Evolutionary conservation across 2,113 vertebrate species (phyloP), one percentile per base, ranked within the genome.

Genomic region (Ardeotis arabs): DNA sequence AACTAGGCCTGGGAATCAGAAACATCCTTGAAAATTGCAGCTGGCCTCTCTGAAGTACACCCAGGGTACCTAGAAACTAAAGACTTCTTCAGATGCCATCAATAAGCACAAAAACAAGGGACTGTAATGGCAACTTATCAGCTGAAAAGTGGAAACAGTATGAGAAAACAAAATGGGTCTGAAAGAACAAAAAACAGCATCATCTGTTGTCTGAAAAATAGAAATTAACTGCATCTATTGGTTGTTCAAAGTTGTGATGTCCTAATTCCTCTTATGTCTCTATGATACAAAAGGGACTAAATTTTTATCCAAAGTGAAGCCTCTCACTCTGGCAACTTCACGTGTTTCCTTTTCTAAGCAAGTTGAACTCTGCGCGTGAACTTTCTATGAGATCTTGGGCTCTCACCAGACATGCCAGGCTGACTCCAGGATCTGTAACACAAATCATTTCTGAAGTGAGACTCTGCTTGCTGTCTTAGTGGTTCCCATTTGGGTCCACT

Each of bases 361-460:
- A 27, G 12, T 4, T 29, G 20, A 64, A 56, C 12, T 28, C 41
- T n/a, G 23, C 1, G 0, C 27, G 13, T 39, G 19, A 63, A 39
- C 20, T n/a, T 73, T 49, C 41, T 35, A 10, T 1, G 4, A 58
- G 59, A n/a, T 41, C 59, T 41, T 35, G 35, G n/a, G 29, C 29
- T 31, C 44, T 31, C 24, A 41, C 21, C 0, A 1, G 6, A 13
- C 10, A 37, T 8, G 8, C 9, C 27, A 1, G 1, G 14, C 21
- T 67, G 77, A 35, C 52, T 81, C 31, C 35, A 66, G 21, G 12
- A 21, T 5, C 37, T 10, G 25, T 41, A 14, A 78, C 12, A 27
- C 1, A 1, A 27, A 47, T 55, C 14, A 27, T 39, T 17, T 66
- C 45, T 60, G 45, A 64, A 70, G 7, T 17, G 29, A 28, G 11